Conservation (phyloP, 2,888 invertebrate genomes). For the Palloptera scutellata region DNA sequence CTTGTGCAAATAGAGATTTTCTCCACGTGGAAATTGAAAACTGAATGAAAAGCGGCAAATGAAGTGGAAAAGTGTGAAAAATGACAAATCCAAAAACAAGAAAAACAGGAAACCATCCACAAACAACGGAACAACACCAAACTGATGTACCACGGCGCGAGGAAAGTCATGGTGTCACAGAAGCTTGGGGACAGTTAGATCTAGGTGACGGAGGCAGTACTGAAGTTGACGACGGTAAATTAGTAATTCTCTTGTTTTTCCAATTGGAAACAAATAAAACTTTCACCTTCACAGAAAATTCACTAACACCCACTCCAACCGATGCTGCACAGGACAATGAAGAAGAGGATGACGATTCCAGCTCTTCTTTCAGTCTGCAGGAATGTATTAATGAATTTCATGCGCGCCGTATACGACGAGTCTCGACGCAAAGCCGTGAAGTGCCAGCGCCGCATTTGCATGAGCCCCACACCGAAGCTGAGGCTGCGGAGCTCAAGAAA, state of each 20-base stretch:
- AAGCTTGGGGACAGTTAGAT: not conserved
- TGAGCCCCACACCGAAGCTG: not conserved
- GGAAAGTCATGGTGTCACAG: not conserved
- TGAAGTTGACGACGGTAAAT: not conserved
- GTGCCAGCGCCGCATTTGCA: constrained; percentile 32
- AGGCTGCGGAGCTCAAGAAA: not conserved
- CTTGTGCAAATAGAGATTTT: too few relatives aligned
- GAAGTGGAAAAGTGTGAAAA: constrained; percentile 6
- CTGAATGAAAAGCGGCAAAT: constrained; percentile 1
- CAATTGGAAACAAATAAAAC: too few relatives aligned
- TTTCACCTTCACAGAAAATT: too few relatives aligned
- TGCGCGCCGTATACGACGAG: constrained; percentile 53
- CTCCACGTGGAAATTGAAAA: too few relatives aligned
- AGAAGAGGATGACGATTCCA: constrained; percentile 48
- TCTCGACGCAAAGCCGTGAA: constrained; percentile 50
- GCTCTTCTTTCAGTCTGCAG: constrained; percentile 57
- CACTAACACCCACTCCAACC: not conserved
- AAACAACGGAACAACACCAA: constrained; percentile 19
- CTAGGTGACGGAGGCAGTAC: not conserved
- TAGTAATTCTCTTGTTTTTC: not conserved
- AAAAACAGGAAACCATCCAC: constrained; percentile 27
- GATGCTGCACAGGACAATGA: constrained; percentile 47
- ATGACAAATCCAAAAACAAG: constrained; percentile 39
- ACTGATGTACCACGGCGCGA: not conserved
- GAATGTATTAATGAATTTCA: constrained; percentile 61